Evolutionary conservation across 1,140 invertebrate genomes (phyloP).

Genomic region (Microplitis demolitor): DNA sequence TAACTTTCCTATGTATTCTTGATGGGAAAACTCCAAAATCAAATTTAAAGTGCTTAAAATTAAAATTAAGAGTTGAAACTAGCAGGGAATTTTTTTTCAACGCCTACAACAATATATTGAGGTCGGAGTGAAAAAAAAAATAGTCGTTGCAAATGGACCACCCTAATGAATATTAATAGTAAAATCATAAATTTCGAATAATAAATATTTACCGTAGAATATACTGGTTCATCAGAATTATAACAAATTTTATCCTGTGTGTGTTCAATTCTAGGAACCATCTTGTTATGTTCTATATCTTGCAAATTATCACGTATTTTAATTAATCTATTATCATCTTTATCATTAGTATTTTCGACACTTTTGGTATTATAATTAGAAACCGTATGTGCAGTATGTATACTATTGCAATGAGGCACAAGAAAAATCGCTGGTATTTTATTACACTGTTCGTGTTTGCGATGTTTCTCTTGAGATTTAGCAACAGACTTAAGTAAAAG

Average conservation of each 20-base stretch:
- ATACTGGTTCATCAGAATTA: conserved; percentile 26
- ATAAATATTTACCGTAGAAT: conserved; percentile 27
- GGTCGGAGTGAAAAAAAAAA: too few relatives aligned
- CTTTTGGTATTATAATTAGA: conserved; percentile 6
- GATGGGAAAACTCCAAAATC: too few relatives aligned
- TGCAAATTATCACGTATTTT: background rate
- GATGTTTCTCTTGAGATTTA: conserved; percentile 3
- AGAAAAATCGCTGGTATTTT: conserved; percentile 24
- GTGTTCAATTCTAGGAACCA: conserved; percentile 11
- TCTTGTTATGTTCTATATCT: conserved; percentile 8
- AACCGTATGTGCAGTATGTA: conserved; percentile 10
- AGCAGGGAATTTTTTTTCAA: too few relatives aligned
- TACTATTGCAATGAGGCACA: conserved; percentile 20
- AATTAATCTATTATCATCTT: background rate
- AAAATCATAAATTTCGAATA: background rate
- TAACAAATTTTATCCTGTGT: conserved; percentile 18
- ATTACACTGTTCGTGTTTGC: background rate
- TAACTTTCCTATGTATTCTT: too few relatives aligned
- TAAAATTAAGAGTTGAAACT: too few relatives aligned
- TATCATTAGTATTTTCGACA: background rate
- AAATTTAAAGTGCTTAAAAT: too few relatives aligned
- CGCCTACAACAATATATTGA: too few relatives aligned
- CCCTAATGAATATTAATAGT: too few relatives aligned
- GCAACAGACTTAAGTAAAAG: conserved; percentile 12
- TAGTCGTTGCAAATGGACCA: too few relatives aligned